A percentile compares a stretch with the other conserved stretches of the same genome.
phyloP scores from a whole-genome alignment of 92 coral and sea anemone genomes.

The Phymanthus crucifer region DNA sequence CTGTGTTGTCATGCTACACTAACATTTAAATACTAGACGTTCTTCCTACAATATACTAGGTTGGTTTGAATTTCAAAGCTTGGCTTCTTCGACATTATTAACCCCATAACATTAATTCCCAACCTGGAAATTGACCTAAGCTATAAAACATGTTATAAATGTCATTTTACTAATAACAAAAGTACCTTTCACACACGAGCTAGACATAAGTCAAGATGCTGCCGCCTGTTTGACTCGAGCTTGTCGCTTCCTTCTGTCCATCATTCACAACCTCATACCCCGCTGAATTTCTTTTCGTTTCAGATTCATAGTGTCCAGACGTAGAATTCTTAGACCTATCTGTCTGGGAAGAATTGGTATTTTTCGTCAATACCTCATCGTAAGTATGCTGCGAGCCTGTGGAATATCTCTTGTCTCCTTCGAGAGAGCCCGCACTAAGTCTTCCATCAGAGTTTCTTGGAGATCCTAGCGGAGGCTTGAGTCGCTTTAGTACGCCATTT shows the following conservation, averaged over 20 bases:
- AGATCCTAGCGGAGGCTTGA: not conserved
- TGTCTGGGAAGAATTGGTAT: not conserved
- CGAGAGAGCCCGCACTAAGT: not conserved
- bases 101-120: too few species aligned
- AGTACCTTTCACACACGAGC: not conserved
- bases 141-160: too few species aligned
- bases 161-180: too few species aligned
- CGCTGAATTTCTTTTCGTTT: not conserved
- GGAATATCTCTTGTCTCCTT: not conserved
- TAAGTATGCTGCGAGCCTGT: not conserved
- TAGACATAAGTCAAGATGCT: not conserved
- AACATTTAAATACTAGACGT: too few species aligned
- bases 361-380: not conserved
- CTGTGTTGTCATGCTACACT: too few species aligned
- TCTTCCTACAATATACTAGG: too few species aligned
- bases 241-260: too few species aligned
- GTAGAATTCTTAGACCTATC: not conserved
- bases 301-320: not conserved
- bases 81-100: too few species aligned
- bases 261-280: not conserved
- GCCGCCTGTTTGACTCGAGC: not conserved
- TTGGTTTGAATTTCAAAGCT: too few species aligned
- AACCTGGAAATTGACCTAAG: too few species aligned
- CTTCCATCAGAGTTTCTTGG: conserved; percentile 3
- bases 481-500: not conserved